These are phyloP conservation scores for Diachasma alloeum DNA, from an alignment of 1,140 invertebrate genomes.

Conservation along the genomic window DNA sequence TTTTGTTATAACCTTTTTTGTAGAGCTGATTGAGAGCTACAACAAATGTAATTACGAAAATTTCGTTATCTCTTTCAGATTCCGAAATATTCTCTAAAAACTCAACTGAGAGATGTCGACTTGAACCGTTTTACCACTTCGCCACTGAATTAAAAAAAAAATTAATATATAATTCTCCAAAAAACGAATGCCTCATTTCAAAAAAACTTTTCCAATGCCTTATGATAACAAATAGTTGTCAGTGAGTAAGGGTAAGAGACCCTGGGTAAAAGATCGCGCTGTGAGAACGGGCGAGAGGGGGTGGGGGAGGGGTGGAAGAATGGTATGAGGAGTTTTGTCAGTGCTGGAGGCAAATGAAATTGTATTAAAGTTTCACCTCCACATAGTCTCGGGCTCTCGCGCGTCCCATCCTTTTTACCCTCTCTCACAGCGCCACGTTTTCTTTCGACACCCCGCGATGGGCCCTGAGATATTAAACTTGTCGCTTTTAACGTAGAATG, in stretches of 20 bases:
- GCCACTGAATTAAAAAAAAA: no score
- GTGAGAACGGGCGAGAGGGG: constrained; percentile 18
- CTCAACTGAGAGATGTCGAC: no score
- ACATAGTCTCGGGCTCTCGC: constrained; percentile 1
- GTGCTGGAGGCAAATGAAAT: constrained; percentile 56
- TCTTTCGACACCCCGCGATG: constrained; percentile 28
- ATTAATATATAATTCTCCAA: no score
- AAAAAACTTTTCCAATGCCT: neutral
- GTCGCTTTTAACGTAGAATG: constrained; percentile 57
- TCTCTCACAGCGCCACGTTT: constrained; percentile 21
- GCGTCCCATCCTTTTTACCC: constrained; percentile 35
- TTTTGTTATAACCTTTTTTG: no score
- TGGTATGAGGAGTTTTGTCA: constrained; percentile 49
- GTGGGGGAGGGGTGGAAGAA: constrained; percentile 18
- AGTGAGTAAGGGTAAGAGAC: constrained; percentile 32
- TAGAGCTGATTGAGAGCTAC: no score
- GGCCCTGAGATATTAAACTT: constrained; percentile 56
- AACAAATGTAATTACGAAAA: no score
- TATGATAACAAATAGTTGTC: neutral
- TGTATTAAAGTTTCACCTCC: constrained; percentile 59
- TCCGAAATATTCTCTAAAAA: no score
- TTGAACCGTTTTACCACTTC: no score
- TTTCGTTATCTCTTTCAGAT: no score
- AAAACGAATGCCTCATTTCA: no score
- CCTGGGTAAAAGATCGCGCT: constrained; percentile 16